phyloP scores from a whole-genome alignment of 1,140 invertebrate genomes.

The Ditylenchus dipsaci region DNA sequence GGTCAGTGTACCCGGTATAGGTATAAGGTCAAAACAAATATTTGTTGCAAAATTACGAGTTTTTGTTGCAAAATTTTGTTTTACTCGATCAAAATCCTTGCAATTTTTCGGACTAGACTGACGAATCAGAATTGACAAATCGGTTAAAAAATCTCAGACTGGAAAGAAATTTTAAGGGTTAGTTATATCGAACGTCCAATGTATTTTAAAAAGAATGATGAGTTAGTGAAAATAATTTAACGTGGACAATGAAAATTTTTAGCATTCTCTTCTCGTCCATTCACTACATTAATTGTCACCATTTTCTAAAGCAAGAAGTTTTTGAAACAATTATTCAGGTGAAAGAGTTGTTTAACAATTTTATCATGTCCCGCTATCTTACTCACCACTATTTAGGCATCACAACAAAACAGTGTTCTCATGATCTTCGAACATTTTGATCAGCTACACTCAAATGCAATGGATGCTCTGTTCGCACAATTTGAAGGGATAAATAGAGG shows the following conservation, averaged over 20 bases:
- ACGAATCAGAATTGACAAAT: too few relatives aligned
- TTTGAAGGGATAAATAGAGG: conserved; percentile 5
- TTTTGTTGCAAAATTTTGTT: too few relatives aligned
- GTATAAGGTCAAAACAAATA: too few relatives aligned
- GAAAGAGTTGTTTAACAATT: conserved; percentile 1
- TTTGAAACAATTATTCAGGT: conserved; percentile 36
- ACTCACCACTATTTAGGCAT: conserved; percentile 13
- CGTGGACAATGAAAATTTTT: conserved; percentile 7
- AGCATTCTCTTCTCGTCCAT: conserved; percentile 31
- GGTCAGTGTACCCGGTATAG: too few relatives aligned
- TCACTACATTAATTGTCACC: conserved; percentile 38
- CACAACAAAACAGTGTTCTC: conserved; percentile 33
- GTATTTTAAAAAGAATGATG: background rate
- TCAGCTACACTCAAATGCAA: conserved; percentile 22
- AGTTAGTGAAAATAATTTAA: conserved; percentile 3
- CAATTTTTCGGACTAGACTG: too few relatives aligned
- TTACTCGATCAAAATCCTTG: too few relatives aligned
- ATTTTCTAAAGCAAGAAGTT: conserved; percentile 22
- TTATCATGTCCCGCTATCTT: background rate
- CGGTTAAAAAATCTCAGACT: too few relatives aligned
- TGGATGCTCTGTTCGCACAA: background rate
- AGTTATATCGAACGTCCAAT: background rate
- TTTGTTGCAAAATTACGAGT: too few relatives aligned
- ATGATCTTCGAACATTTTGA: conserved; percentile 40
- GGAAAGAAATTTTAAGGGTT: background rate